phyloP scores from a whole-genome alignment of 2,113 vertebrate species.

The Penelope pileata region DNA sequence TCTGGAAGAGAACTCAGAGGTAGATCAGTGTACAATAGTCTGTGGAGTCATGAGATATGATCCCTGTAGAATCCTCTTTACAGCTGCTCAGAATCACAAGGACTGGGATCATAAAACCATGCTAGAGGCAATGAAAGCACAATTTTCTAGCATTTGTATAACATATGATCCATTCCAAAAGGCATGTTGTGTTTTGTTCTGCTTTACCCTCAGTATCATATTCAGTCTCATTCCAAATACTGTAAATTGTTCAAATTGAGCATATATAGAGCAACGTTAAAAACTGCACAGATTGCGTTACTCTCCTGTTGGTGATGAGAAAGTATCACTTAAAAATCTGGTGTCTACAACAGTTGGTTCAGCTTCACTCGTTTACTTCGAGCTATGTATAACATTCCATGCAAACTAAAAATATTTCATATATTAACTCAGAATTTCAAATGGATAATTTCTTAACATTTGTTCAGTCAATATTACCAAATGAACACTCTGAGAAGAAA shows the following conservation, averaged over 20 bases:
- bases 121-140: neutral
- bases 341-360: conserved; percentile 20
- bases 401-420: neutral
- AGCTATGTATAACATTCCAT: neutral
- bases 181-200: neutral
- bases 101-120: neutral
- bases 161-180: neutral
- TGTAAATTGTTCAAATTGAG: neutral
- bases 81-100: neutral
- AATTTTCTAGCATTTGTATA: neutral
- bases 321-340: conserved; percentile 10
- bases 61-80: neutral
- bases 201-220: neutral
- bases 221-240: neutral
- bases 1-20: neutral
- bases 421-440: neutral
- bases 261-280: neutral
- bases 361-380: conserved; percentile 1
- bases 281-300: conserved; percentile 11
- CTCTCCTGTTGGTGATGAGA: conserved; percentile 6
- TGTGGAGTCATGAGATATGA: neutral
- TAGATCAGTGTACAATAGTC: neutral
- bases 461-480: neutral
- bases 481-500: neutral
- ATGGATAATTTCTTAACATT: neutral